Conservation (phyloP, 1,140 invertebrate genomes). For the Drosophila azteca region DNA sequence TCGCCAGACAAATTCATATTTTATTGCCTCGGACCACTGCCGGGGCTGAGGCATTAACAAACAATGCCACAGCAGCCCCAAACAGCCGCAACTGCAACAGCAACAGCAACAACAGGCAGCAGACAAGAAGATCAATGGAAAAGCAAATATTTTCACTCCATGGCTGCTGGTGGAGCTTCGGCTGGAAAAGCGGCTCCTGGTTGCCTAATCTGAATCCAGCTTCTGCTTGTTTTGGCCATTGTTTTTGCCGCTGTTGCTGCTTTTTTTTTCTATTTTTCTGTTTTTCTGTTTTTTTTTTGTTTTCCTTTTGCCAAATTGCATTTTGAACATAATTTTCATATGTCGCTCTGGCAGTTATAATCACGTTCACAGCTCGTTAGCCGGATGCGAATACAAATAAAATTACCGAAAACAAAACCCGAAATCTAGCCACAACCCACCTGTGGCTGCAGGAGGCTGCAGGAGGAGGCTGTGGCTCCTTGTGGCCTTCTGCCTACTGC, state of each 20-base stretch:
- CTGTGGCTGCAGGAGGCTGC: conserved; percentile 34
- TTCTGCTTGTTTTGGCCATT: conserved; percentile 63
- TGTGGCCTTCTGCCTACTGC: conserved; percentile 15
- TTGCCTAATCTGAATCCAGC: conserved; percentile 64
- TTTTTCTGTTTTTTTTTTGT: conserved; percentile 10
- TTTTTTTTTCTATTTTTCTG: conserved; percentile 7
- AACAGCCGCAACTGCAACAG: conserved; percentile 19
- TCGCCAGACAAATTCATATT: conserved; percentile 75
- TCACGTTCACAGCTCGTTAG: conserved; percentile 81
- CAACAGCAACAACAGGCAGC: conserved; percentile 20
- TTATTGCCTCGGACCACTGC: conserved; percentile 70
- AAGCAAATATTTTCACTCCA: conserved; percentile 77
- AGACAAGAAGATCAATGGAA: conserved; percentile 57
- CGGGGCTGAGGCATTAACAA: conserved; percentile 68
- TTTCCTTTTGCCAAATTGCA: conserved; percentile 63
- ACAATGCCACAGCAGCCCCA: conserved; percentile 57
- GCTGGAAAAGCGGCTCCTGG: conserved; percentile 45
- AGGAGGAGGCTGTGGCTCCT: background rate
- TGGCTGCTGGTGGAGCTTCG: conserved; percentile 26
- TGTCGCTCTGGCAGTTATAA: conserved; percentile 77
- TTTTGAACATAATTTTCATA: conserved; percentile 81
- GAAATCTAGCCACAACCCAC: conserved; percentile 57
- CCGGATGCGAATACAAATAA: conserved; percentile 62
- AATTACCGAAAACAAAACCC: conserved; percentile 43
- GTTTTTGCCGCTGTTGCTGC: conserved; percentile 48